Evolutionary conservation across 2,797 vertebrate genomes (phyloP), one percentile per base, ranked within the genome.

Genomic region (Myripristis jacobus): DNA sequence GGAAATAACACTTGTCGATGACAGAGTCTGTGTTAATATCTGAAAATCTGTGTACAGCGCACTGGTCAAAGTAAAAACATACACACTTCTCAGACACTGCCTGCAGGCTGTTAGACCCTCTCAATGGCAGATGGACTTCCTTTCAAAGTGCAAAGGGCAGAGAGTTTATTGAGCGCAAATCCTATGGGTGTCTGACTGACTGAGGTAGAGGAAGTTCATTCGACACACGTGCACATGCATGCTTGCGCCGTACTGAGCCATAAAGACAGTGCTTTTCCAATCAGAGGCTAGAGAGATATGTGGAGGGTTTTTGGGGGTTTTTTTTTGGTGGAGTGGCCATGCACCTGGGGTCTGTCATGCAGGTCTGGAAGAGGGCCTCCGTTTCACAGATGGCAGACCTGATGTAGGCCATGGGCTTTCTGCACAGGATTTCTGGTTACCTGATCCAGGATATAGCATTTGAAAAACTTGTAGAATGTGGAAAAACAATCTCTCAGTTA

Each of bases 111-210:
- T 61, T 75, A 79, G 67, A 82, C 84, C 54, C 87, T 83, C 82
- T 79, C 70, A 72, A 69, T 69, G 83, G 84, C 92, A 90, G 83
- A 91, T 91, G 89, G 89, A 88, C 90, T 90, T 92, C 87, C 90
- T 90, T 31, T 76, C 24, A 73, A 73, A 75, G 91, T 85, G 84
- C 86, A 88, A 77, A 91, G 91, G 89, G 79, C 86, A 91, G 66
- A 73, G 78, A 84, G 74, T 90, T 89, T 91, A 90, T 91, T 87
- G 82, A 91, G 87, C 91, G 71, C 78, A 79, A 89, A 88, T 91
- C 90, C 91, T 89, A 27, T 56, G 87, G 89, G 89, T 90, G 86
- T 91, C 86, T 89, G 86, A 72, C 58, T 60, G 67, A 82, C 78
- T 79, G 79, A 68, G 71, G 82, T 58, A 43, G 64, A 68, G 80